Base-by-base conservation (phyloP, 2,797 vertebrate species). In the Salmo trutta region DNA sequence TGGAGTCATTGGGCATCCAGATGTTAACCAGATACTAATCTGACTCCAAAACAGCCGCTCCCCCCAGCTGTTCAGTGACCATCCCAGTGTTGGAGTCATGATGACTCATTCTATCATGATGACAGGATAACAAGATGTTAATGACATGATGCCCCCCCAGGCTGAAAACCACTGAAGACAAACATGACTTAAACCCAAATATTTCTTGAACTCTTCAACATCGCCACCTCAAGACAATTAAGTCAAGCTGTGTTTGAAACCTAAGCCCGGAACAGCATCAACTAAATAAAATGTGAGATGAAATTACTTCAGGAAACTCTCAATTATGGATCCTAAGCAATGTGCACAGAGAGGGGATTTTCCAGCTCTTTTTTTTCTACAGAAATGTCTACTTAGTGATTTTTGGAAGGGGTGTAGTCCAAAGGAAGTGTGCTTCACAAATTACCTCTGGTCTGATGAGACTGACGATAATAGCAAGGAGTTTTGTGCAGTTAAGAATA, bases 1-100 rank as follows among this genome's bases (percentile, higher is more conserved):
- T 74, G 27, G 78, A 74, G 75, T 65, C 54, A 67, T 59, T 54
- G 51, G 29, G 31, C 24, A 51, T 64, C 73, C 70, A 86, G 82
- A 81, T 84, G 82, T 81, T 75, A 21, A 29, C 52, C 8, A 5
- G 14, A 10, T 15, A 56, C 75, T 76, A 65, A 73, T 77, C 79
- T 62, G 3, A 66, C 73, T 62, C 29, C 2, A 31, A 31, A 72
- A 79, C 73, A 74, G 73, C 36, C 31, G 19, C 27, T 12, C 56
- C 31, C 54, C 10, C 73, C 33, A 47, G 73, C 33, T 47, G 73
- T 59, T 31, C 67, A 71, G 3, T 52, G 21, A 47, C 70, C 70
- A 24, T 72, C 33, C 47, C 70, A n/a, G 68, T 21, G 4, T 27
- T 72, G 52, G 12, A 72, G 51, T n/a, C n/a, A 21, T 56, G 54